Percentiles rank a stretch among this genome's conserved stretches.
Evolutionary conservation across 2,113 vertebrate species (phyloP).

Genomic region (Cygnus buccinator): DNA sequence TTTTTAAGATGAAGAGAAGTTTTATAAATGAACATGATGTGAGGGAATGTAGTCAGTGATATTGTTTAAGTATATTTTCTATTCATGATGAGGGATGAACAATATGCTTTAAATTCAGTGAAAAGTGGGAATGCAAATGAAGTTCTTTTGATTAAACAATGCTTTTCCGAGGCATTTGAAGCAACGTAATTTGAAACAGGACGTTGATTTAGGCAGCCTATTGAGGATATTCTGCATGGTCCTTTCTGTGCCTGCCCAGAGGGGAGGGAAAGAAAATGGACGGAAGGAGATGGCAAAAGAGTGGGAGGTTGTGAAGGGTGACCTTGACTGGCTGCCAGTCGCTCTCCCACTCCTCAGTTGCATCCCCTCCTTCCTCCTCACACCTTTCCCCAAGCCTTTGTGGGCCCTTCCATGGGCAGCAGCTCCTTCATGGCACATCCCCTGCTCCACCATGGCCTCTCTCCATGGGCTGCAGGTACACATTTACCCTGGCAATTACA

Average conservation of each 20-base stretch:
- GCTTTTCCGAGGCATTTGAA: not conserved
- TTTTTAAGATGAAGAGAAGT: not conserved
- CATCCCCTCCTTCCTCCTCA: no score
- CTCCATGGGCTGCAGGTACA: not conserved
- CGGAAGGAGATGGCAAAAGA: not conserved
- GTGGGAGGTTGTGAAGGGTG: not conserved
- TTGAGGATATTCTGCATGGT: not conserved
- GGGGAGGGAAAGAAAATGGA: not conserved
- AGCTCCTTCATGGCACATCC: not conserved
- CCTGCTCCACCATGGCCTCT: not conserved
- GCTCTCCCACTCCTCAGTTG: no score
- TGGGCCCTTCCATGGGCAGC: not conserved
- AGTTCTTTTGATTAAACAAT: not conserved
- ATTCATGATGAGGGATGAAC: not conserved
- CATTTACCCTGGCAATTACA: fast-evolving
- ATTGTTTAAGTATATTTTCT: not conserved
- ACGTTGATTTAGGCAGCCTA: not conserved
- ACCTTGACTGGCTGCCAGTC: not conserved
- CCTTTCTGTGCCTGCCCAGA: fast-evolving
- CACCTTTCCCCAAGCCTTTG: no score
- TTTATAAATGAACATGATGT: not conserved
- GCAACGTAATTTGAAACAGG: not conserved
- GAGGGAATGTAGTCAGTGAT: not conserved
- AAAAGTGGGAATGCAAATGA: slow-evolving; percentile 9
- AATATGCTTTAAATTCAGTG: not conserved